Evolutionary conservation across 2,797 vertebrate species (phyloP), one percentile per base, ranked within the genome.

Genomic region (Phaenicophaeus curvirostris): DNA sequence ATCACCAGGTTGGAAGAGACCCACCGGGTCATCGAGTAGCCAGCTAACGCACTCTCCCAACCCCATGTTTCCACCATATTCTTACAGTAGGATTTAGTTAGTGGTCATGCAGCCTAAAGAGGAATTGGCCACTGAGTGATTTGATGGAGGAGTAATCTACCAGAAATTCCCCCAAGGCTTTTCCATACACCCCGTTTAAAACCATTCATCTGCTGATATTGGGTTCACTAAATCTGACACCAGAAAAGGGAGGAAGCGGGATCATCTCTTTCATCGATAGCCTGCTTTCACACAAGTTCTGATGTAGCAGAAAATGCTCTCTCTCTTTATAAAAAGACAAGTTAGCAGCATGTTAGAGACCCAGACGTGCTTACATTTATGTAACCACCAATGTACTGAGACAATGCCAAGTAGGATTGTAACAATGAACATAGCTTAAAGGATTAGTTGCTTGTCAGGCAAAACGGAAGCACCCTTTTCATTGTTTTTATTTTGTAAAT

Each of bases 361-460:
- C 35, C n/a, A 28, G 18, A 19, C 2, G 2, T 83, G 68, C 81
- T 89, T 92, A 55, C 18, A 2, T 93, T 93, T 89, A 71, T 61
- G 68, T 93, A 87, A 93, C 65, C 46, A 44, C 35, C 76, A n/a
- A 12, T 18, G 61, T 63, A 50, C 75, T 54, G 78, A 91, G 68
- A 85, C 72, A 79, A 74, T 82, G 35, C 68, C 66, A 73, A 31
- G 78, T 23, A 61, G 61, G 85, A 71, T 79, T 15, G 13, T 74
- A 83, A 77, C 85, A 68, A 6, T 35, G 68, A 74, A 35, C 27
- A 20, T 55, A 76, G 57, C 57, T 93, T 93, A 93, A 89, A 79
- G 85, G 76, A 91, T 96, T 94, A 87, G 48, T 59, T 82, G 63
- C 59, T 71, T 87, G 63, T 95, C 79, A 79, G 83, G 80, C 71